phyloP scores from a whole-genome alignment of 2,888 invertebrate genomes.

The Luffia ferchaultella region DNA sequence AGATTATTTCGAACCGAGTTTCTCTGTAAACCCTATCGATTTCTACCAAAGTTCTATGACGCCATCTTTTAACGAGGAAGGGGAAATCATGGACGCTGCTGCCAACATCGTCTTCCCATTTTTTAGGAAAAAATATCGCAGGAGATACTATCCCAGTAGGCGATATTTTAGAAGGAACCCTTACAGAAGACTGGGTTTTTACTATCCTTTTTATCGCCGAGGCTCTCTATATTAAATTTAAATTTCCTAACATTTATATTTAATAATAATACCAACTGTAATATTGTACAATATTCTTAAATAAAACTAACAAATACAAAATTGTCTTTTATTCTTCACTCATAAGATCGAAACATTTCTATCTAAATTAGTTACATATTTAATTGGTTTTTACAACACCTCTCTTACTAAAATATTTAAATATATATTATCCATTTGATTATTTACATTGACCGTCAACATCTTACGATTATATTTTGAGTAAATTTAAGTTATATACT shows the following conservation, averaged over 20 bases:
- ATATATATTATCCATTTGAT: slow-evolving; percentile 6
- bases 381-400: not conserved
- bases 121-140: not conserved
- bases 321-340: not conserved
- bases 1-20: slow-evolving; percentile 11
- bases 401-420: not conserved
- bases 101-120: slow-evolving; percentile 4
- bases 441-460: slow-evolving; percentile 20
- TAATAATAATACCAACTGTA: no score
- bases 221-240: slow-evolving; percentile 11
- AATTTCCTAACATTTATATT: slow-evolving; percentile 38
- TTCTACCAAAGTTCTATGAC: slow-evolving; percentile 13
- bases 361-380: not conserved
- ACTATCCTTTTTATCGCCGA: slow-evolving; percentile 1
- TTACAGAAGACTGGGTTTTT: slow-evolving; percentile 1
- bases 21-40: slow-evolving; percentile 17
- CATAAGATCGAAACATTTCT: not conserved
- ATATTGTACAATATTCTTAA: no score
- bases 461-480: slow-evolving; percentile 20
- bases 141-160: not conserved
- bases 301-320: not conserved
- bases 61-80: not conserved
- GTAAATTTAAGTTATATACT: slow-evolving; percentile 27
- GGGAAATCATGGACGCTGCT: slow-evolving; percentile 43
- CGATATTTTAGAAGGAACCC: not conserved